Evolutionary conservation across 2,113 vertebrate genomes (phyloP).

Genomic region (Cavia porcellus): DNA sequence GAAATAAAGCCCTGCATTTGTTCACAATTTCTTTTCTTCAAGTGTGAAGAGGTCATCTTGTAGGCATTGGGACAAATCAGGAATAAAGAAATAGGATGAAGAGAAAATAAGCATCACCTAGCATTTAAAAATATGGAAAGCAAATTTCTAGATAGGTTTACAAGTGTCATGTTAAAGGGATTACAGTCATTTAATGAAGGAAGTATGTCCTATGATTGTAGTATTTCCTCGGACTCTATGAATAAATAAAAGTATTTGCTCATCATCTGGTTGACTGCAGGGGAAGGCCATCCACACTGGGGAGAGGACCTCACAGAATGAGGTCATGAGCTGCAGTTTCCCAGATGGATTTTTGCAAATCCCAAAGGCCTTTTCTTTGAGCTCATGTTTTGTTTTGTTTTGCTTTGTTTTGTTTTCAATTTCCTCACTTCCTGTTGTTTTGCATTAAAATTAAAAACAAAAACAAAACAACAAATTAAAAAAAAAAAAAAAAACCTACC

Average conservation of each 20-base stretch:
- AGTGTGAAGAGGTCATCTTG: not conserved
- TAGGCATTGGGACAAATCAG: not conserved
- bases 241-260: not conserved
- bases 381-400: not conserved
- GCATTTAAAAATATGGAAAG: not conserved
- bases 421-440: not conserved
- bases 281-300: accelerated
- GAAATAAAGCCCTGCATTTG: constrained; percentile 8
- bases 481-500: not conserved
- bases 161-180: not conserved
- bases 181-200: not conserved
- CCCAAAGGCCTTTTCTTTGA: not conserved
- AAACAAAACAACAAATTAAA: not conserved
- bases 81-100: not conserved
- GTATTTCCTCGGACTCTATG: not conserved
- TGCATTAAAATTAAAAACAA: not conserved
- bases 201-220: not conserved
- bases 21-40: not conserved
- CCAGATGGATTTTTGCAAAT: not conserved
- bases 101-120: not conserved
- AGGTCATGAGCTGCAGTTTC: no score
- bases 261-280: not conserved
- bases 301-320: accelerated
- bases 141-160: not conserved
- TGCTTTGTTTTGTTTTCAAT: not conserved